Evolutionary conservation across 1,140 invertebrate species (phyloP).

Genomic region (Magallana gigas): DNA sequence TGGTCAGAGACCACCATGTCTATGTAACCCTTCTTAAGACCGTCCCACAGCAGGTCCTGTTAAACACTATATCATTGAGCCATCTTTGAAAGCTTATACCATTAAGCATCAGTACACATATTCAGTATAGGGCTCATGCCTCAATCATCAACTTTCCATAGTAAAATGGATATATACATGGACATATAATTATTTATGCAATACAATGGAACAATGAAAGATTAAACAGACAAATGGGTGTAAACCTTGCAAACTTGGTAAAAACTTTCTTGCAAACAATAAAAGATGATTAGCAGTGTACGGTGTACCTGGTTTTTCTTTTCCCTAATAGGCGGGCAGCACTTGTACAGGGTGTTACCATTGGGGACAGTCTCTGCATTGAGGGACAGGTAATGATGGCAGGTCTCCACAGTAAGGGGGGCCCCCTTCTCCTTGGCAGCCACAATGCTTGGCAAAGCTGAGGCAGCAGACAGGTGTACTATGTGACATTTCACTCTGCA

Average conservation of each 20-base stretch:
- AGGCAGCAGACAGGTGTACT: slow-evolving; percentile 85
- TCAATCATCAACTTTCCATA: no score
- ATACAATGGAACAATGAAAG: no score
- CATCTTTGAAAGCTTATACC: no score
- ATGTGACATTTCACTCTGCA: slow-evolving; percentile 85
- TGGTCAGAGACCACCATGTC: slow-evolving; percentile 88
- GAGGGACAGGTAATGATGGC: slow-evolving; percentile 86
- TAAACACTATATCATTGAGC: no score
- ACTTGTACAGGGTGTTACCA: slow-evolving; percentile 85
- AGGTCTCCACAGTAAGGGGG: slow-evolving; percentile 85
- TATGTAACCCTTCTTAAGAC: slow-evolving; percentile 81
- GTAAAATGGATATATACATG: no score
- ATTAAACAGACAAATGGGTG: no score
- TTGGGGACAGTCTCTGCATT: slow-evolving; percentile 83
- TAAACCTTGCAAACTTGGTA: no score
- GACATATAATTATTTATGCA: no score
- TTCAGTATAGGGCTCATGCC: no score
- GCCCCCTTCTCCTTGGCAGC: slow-evolving; percentile 79
- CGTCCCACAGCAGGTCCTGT: slow-evolving; percentile 84
- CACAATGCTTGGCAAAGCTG: slow-evolving; percentile 80
- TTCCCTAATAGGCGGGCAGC: slow-evolving; percentile 86
- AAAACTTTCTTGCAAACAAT: no score
- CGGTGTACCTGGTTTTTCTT: slow-evolving; percentile 81
- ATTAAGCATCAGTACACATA: no score
- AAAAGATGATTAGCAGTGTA: no score